Evolutionary conservation across 2,113 vertebrate species (phyloP).

Genomic region (Nettapus auritus): DNA sequence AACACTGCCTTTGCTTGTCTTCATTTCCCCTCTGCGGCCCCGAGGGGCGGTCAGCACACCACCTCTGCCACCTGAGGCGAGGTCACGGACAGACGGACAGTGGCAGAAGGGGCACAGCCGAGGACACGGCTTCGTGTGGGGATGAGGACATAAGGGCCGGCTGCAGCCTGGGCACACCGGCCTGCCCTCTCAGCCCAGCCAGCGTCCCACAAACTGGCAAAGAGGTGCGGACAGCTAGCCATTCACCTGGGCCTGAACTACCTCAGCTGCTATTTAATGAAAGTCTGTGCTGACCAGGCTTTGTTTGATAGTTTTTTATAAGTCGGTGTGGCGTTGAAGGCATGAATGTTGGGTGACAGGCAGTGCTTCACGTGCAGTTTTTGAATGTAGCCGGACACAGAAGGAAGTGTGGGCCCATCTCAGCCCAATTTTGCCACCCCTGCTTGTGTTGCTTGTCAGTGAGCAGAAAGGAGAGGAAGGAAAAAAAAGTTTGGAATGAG

Average conservation of each 20-base stretch:
- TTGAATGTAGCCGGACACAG: background rate
- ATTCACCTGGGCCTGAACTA: background rate
- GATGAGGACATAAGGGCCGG: no score
- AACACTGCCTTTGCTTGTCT: background rate
- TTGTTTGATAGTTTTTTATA: background rate
- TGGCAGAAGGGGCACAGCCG: fast-evolving
- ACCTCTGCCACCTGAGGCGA: background rate
- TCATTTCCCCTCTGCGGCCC: background rate
- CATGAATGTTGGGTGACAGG: background rate
- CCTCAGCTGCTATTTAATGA: background rate
- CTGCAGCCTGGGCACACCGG: background rate
- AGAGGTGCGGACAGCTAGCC: background rate
- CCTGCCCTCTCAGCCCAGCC: background rate
- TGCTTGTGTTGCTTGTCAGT: background rate
- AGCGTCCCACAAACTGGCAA: background rate
- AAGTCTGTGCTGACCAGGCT: background rate
- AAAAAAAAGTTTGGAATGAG: background rate
- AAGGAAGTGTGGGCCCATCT: background rate
- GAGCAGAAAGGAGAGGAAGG: background rate
- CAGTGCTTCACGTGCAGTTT: background rate
- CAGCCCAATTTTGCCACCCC: background rate
- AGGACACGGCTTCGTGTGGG: background rate
- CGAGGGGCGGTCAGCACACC: background rate
- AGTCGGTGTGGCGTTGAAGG: background rate
- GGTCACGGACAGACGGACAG: background rate